phyloP scores from a whole-genome alignment of 1,140 invertebrate species.

The Rhynchophorus ferrugineus region DNA sequence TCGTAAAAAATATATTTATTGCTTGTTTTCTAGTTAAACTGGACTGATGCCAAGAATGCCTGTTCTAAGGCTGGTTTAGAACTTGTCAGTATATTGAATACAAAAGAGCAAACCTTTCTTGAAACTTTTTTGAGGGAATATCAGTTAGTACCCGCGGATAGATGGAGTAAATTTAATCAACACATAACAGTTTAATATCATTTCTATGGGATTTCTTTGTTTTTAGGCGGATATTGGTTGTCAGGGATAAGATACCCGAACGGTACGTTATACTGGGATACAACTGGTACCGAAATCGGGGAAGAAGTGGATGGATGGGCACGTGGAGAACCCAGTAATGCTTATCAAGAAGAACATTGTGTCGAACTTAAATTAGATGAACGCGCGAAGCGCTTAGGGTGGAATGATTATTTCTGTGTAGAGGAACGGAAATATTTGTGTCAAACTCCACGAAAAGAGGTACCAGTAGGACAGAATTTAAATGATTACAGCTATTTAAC shows the following conservation, averaged over 20 bases:
- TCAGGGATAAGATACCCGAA: neutral
- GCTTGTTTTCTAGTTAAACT: neutral
- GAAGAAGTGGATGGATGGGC: neutral
- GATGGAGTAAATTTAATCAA: neutral
- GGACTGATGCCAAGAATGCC: neutral
- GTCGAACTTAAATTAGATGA: slow-evolving; percentile 1
- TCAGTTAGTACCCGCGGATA: neutral
- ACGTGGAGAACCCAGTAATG: neutral
- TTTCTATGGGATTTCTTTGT: neutral
- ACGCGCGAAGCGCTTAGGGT: neutral
- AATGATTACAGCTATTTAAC: neutral
- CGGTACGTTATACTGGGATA: slow-evolving; percentile 1
- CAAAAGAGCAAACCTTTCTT: neutral
- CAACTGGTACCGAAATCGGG: neutral
- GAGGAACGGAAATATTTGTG: neutral
- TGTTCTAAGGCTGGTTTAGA: neutral
- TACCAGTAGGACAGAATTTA: neutral
- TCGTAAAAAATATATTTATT: too few species aligned
- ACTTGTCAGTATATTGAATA: neutral
- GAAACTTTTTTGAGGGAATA: neutral
- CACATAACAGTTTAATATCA: neutral
- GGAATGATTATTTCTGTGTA: slow-evolving; percentile 1
- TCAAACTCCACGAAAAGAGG: neutral
- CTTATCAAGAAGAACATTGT: neutral
- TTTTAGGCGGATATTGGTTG: slow-evolving; percentile 1